Base-by-base conservation (phyloP, 2,113 vertebrate species). In the Ceyx melanurus region DNA sequence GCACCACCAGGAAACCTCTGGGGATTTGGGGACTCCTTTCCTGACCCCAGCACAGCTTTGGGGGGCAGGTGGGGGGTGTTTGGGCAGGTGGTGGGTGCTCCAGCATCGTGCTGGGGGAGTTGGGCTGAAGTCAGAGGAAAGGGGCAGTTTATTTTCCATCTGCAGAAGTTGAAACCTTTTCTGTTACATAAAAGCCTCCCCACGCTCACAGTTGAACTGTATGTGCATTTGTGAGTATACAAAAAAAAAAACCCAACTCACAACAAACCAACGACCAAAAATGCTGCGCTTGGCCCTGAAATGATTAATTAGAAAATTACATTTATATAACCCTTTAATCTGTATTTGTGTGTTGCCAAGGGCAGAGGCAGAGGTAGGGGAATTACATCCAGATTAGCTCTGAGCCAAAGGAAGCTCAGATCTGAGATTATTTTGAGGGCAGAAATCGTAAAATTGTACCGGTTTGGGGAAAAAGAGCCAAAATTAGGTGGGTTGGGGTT, bases 231-330 rank as follows among this genome's bases (percentile, higher is more conserved):
- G 89, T 43, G 40, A 62, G 37, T 31, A 9, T 25, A 92, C 20
- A 14, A 15, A 22, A 42, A 42, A 14, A 26, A 29, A 13, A 46
- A 23, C 10, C 37, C 31, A 65, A 31, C 17, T 11, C 21, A 51
- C 16, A 26, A 35, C 35, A 13, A 50, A 23, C 11, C 46, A 22
- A 16, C 35, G 37, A 37, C 58, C 26, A 25, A 58, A 58, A 62
- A 6, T 14, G 29, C 79, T 9, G 71, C 15, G 64, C 80, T 90
- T 91, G 92, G 93, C 94, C 97, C 97, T 28, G 50, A 62, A 80
- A 91, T 93, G 96, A 97, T 97, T 97, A 98, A 98, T 98, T 98
- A 98, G 97, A 95, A 98, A 97, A 97, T 97, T 96, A 96, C 97
- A 96, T 97, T 97, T 97, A 97, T 97, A 92, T 98, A 98, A 98